Percentiles rank a stretch among this genome's conserved stretches.
phyloP scores from a whole-genome alignment of 2,888 invertebrate species.

The Timandra comae region DNA sequence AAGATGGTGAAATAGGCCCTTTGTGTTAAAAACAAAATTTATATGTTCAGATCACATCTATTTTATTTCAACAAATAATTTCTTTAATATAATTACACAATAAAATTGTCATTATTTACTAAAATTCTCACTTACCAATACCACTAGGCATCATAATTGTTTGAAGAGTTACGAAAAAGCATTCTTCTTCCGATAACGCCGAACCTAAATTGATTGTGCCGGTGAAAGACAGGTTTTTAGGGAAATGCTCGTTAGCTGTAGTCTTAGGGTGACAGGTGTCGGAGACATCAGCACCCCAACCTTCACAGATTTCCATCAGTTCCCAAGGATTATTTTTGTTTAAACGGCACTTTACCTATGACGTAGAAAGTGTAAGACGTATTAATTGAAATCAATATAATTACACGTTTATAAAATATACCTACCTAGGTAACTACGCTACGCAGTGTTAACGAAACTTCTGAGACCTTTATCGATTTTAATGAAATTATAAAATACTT shows the following conservation, averaged over 20 bases:
- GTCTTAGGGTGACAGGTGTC: slow-evolving; percentile 47
- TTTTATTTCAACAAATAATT: not conserved
- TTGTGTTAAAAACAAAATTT: no score
- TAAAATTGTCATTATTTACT: no score
- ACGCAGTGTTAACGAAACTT: no score
- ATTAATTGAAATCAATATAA: no score
- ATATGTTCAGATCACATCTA: not conserved
- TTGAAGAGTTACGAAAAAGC: slow-evolving; percentile 49
- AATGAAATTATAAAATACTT: no score
- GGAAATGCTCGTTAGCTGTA: slow-evolving; percentile 33
- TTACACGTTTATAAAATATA: no score
- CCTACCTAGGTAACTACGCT: no score
- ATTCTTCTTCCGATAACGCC: slow-evolving; percentile 39
- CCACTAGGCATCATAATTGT: slow-evolving; percentile 57
- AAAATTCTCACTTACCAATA: slow-evolving; percentile 16
- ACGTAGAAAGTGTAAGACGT: no score
- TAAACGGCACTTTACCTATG: slow-evolving; percentile 54
- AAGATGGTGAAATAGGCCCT: no score
- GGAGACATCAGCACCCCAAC: slow-evolving; percentile 56
- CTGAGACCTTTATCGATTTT: no score
- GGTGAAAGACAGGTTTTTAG: slow-evolving; percentile 48
- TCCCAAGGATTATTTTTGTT: slow-evolving; percentile 46
- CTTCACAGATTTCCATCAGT: slow-evolving; percentile 63
- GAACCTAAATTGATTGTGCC: slow-evolving; percentile 40
- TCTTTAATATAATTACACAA: not conserved